A percentile compares a stretch with the other conserved stretches of the same genome.
Conservation (phyloP, 2,888 invertebrate genomes). For the Ptilodon capucinus region DNA sequence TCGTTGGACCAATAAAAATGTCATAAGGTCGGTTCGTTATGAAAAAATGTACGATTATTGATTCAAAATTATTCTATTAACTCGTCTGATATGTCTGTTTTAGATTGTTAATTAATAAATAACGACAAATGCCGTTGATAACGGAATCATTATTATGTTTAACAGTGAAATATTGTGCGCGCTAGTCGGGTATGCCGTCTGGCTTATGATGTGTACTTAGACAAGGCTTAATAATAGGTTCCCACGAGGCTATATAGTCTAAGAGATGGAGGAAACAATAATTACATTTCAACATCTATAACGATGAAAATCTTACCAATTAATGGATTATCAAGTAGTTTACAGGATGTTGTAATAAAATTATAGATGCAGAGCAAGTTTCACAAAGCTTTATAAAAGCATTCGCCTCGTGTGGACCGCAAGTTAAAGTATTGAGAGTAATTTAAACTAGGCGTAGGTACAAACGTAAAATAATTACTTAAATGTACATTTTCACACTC, state of each 20-base stretch:
- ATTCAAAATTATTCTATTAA: conserved; percentile 52
- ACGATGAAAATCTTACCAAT: background rate
- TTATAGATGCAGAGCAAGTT: background rate
- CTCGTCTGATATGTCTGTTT: conserved; percentile 36
- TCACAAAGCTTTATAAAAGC: background rate
- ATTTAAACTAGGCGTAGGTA: conserved; percentile 60
- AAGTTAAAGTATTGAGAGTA: conserved; percentile 30
- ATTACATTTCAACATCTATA: background rate
- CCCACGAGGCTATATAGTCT: conserved; percentile 14
- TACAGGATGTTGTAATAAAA: background rate
- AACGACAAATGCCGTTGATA: conserved; percentile 24
- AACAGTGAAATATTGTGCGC: conserved; percentile 7
- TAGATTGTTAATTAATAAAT: conserved; percentile 43
- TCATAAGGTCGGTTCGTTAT: conserved; percentile 44
- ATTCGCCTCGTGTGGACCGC: conserved; percentile 28
- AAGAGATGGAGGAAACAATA: background rate
- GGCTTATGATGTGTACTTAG: conserved; percentile 22
- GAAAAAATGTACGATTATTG: conserved; percentile 50
- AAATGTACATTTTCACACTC: conserved; percentile 63
- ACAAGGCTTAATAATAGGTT: conserved; percentile 14
- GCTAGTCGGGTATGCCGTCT: conserved; percentile 9
- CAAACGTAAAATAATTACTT: conserved; percentile 58
- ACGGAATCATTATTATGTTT: conserved; percentile 10
- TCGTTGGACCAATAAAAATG: conserved; percentile 39
- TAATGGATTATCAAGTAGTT: background rate